These are phyloP conservation scores for Polydrusus cervinus DNA, from an alignment of 2,888 invertebrate species.

Conservation along the genomic window DNA sequence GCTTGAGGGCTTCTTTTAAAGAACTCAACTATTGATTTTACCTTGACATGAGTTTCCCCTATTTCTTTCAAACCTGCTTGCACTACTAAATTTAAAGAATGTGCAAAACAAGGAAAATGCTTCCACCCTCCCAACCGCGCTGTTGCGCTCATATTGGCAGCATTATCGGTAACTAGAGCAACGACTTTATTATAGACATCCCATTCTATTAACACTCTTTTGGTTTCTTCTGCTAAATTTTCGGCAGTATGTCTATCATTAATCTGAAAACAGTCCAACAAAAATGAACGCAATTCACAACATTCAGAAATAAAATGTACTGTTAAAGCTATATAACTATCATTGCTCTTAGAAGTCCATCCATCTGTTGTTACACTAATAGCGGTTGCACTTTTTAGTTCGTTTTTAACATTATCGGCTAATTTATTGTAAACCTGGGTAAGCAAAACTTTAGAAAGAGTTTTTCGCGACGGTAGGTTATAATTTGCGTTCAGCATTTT, in stretches of 20 bases:
- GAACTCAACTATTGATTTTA: constrained; percentile 31
- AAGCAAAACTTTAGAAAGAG: constrained; percentile 7
- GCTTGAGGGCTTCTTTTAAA: constrained; percentile 50
- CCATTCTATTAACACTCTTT: constrained; percentile 18
- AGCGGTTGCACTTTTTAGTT: constrained; percentile 14
- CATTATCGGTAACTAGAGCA: constrained; percentile 59
- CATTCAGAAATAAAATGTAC: constrained; percentile 25
- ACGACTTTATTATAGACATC: constrained; percentile 55
- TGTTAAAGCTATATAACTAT: constrained; percentile 32
- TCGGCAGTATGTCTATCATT: constrained; percentile 27
- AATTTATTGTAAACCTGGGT: constrained; percentile 10
- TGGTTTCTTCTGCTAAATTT: constrained; percentile 20
- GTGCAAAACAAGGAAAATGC: constrained; percentile 61
- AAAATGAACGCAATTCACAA: constrained; percentile 25
- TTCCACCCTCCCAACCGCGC: constrained; percentile 54
- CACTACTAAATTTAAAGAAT: constrained; percentile 61
- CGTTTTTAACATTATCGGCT: background rate
- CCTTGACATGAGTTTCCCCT: constrained; percentile 38
- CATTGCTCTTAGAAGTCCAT: constrained; percentile 31
- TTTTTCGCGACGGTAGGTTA: constrained; percentile 16
- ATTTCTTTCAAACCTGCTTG: constrained; percentile 56
- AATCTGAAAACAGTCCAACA: constrained; percentile 30
- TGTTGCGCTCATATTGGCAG: constrained; percentile 48
- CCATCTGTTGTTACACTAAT: constrained; percentile 14
- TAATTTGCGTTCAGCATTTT: constrained; percentile 16